Evolutionary conservation across 2,113 vertebrate genomes (phyloP), one percentile per base, ranked within the genome.

Genomic region (Lophura nycthemera): DNA sequence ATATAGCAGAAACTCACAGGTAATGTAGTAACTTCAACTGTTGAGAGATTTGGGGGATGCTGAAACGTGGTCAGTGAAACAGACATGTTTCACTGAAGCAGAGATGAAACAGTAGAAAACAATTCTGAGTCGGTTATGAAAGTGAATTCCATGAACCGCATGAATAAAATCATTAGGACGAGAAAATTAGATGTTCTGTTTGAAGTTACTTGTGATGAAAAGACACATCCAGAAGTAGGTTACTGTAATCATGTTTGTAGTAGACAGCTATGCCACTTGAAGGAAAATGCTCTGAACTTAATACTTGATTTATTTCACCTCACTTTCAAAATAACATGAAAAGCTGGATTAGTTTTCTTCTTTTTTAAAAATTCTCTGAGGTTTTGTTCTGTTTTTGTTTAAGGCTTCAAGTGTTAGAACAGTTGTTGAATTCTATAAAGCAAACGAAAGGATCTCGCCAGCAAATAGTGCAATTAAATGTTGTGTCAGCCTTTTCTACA

Each of bases 371-470:
- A 21, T 89, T 91, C 21, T 70, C 6, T 70, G n/a, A 4, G 57
- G 73, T 89, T 89, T 74, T 74, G 52, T 73, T 83, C 74, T 78
- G 36, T 13, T 70, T 95, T 96, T 80, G 8, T 78, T 95, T 95
- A 97, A 99, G 99, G 92, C 92, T 98, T 47, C 98, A 98, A 88
- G 97, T 98, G 2, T 83, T 99, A 96, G 98, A 99, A 91, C 98
- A 99, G 86, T 97, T 99, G 93, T 95, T 98, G 78, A 98, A 98
- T 74, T 97, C 97, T 6, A 94, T 99, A 96, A 99, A 98, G 74
- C 98, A 98, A 90, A 95, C 98, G 79, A 99, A 99, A 95, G 98
- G 98, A 90, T 98, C 97, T 60, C 97, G 98, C 8, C 99, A 99
- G 59, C 98, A 98, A 96, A 97, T 96, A 22, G 96, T 98, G 52